Conservation (phyloP, 64 coral and sea anemone species). For the Dendrophyllia cribrosa region DNA sequence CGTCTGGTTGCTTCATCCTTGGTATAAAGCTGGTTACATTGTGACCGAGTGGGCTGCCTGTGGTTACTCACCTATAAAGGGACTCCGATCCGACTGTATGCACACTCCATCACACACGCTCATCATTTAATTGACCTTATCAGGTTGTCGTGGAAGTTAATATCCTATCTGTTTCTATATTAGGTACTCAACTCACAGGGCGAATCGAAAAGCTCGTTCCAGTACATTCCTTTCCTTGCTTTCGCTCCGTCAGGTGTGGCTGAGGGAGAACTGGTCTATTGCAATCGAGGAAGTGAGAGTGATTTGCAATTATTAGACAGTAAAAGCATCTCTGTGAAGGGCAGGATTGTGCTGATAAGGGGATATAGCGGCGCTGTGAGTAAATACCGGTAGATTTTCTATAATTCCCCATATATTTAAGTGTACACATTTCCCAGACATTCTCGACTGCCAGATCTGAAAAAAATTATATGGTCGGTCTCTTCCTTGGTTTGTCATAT, state of each 20-base stretch:
- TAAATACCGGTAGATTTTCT: neutral
- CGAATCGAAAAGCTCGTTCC: conserved; percentile 9
- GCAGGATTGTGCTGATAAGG: conserved; percentile 47
- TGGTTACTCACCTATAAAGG: no score
- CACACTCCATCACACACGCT: no score
- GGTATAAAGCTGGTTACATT: no score
- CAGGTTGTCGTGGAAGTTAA: neutral
- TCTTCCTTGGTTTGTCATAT: no score
- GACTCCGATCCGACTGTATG: no score
- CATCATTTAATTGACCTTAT: no score
- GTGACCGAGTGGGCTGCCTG: no score
- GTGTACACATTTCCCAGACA: no score
- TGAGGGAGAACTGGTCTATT: conserved; percentile 73
- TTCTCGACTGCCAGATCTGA: no score
- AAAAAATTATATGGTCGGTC: no score
- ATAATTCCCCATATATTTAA: neutral
- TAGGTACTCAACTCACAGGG: neutral
- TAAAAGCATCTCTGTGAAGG: conserved; percentile 31
- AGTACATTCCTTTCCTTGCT: conserved; percentile 54
- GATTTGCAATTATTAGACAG: conserved; percentile 42
- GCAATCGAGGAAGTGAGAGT: neutral
- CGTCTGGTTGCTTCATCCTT: no score
- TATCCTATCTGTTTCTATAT: neutral
- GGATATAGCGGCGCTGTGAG: neutral
- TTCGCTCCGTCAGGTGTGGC: conserved; percentile 51